Base-by-base conservation (phyloP, 1,140 invertebrate genomes). In the Oncopodura yosiiana region DNA sequence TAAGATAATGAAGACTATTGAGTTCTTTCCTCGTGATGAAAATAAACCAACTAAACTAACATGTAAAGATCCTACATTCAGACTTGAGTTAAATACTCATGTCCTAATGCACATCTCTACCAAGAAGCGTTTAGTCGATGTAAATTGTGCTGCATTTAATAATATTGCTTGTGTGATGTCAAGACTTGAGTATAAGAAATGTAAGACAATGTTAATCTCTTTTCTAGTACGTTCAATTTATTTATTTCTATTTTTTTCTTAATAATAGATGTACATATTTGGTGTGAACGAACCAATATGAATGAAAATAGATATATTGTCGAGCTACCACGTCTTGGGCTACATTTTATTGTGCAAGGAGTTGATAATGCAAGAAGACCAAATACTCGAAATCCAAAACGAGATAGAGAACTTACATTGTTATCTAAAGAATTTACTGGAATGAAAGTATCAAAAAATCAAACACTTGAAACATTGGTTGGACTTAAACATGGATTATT, bases 401-500 rank as follows among this genome's bases (percentile, higher is more conserved):
- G 52, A 9, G 26, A 14, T 0, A 39, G 46, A 29, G 18, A 30
- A 2, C 30, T 56, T 14, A 34, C 14, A 4, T 34, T 34, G 32
- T 8, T 34, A 9, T 57, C 55, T 0, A 51, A 27, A 21, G 55
- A 57, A 34, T 51, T 42, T 23, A 39, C 38, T 4, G 55, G 55
- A 6, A 57, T 57, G 55, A 57, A 46, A 46, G 41, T 57, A 4
- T n/a, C 18, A 23, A 19, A 23, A 11, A 26, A 2, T 19, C 55
- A 50, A 38, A 37, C 19, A 12, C 18, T 48, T 34, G 45, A 32
- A 9, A 57, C 55, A 11, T 24, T 57, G 16, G 19, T 57, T 34
- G 55, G 55, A 19, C 49, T 57, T 1, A 18, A 29, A 12, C 44
- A 43, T 21, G 49, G 49, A 42, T 32, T 57, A 8, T 18, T 57